Evolutionary conservation across 2,888 invertebrate species (phyloP), one percentile per base, ranked within the genome.

Genomic region (Pharmacophagus antenor): DNA sequence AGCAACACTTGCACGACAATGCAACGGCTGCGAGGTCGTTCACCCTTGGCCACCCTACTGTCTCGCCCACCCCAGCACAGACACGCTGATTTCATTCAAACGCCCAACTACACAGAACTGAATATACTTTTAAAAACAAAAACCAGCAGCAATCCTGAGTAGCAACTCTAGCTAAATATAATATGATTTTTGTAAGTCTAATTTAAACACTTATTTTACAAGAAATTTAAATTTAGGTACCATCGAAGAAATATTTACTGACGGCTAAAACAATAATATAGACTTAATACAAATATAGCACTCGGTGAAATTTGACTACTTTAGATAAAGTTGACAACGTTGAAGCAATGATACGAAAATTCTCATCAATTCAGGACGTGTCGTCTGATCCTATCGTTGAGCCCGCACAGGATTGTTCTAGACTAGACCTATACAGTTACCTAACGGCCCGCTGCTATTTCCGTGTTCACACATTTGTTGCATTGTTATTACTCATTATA

Each of bases 371-470:
- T 81, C 87, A 83, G 80, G 80, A 84, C 85, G 71, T 84, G 86
- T 84, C 82, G 78, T 73, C 70, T 70, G 82, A 82, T 83, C 72
- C 78, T 79, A 83, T 81, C 82, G 77, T 68, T 73, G 65, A 66
- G 69, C 71, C 73, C 71, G 79, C 80, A 68, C 77, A 86, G 88
- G 86, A 61, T 56, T 84, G 82, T 88, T 88, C 87, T 88, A 88
- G 87, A 81, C 85, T 79, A 83, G 74, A 78, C 78, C 75, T 76
- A 71, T 82, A 88, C 89, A 85, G 88, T 90, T 88, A 88, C 66
- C 73, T 89, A 88, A 88, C 88, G 89, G 89, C 79, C 85, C 72
- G 68, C 67, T 69, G 70, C 79, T 78, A 79, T 86, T 89, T 88
- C 87, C 86, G 83, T 78, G 80, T 84, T 82, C 78, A 83, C 79